Conservation (phyloP, 2,797 vertebrate genomes). For the Fratercula arctica region DNA sequence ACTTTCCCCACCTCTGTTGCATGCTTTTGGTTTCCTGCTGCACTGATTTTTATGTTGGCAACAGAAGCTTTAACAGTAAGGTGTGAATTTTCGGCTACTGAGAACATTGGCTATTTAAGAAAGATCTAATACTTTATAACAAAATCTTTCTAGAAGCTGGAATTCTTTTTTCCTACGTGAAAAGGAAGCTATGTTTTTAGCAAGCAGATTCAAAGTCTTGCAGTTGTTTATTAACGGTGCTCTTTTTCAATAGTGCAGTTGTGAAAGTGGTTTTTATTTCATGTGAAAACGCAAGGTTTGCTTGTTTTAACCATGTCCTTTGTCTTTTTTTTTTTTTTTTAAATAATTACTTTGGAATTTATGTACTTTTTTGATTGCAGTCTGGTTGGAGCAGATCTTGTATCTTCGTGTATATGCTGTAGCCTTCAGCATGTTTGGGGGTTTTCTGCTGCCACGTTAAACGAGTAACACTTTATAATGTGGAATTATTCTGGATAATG, state of each 20-base stretch:
- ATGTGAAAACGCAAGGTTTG: background rate
- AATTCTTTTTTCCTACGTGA: background rate
- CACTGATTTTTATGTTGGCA: background rate
- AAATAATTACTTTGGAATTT: background rate
- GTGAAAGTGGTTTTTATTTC: background rate
- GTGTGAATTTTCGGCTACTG: background rate
- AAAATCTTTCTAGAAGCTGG: background rate
- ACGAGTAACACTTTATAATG: background rate
- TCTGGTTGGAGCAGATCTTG: background rate
- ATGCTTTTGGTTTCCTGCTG: background rate
- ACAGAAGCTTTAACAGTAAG: background rate
- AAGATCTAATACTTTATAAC: background rate
- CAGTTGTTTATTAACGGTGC: background rate
- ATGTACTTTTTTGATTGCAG: background rate
- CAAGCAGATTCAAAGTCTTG: background rate
- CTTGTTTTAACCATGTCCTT: background rate
- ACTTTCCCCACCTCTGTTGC: background rate
- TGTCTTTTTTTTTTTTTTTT: background rate
- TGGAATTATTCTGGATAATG: background rate
- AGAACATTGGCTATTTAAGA: background rate
- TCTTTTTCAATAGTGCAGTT: background rate
- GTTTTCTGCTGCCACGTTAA: background rate
- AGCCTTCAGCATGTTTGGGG: background rate
- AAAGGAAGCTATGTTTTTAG: background rate
- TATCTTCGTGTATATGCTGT: background rate